A percentile compares a stretch with the other conserved stretches of the same genome.
These are phyloP conservation scores for Teleogryllus oceanicus DNA, from an alignment of 2,888 invertebrate species.

Conservation along the genomic window DNA sequence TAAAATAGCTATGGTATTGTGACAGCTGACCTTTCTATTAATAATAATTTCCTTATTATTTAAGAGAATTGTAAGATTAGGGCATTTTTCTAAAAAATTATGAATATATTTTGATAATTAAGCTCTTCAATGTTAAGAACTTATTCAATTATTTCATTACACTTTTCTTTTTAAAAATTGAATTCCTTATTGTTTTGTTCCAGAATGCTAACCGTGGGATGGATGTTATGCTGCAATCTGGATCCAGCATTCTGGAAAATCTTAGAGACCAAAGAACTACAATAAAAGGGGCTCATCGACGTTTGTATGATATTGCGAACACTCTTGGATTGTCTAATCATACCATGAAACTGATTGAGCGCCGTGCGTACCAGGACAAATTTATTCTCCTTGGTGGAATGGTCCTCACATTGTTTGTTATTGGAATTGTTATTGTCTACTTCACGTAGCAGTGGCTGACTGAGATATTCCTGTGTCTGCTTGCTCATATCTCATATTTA, in stretches of 20 bases:
- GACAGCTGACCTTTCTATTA: too few relatives aligned
- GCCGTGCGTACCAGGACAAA: slow-evolving; percentile 82
- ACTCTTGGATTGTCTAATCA: slow-evolving; percentile 91
- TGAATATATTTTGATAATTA: background rate
- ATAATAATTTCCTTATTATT: too few relatives aligned
- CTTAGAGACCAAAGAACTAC: slow-evolving; percentile 78
- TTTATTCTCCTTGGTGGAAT: slow-evolving; percentile 84
- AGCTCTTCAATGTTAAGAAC: background rate
- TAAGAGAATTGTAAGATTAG: too few relatives aligned
- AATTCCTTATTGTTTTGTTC: slow-evolving; percentile 34
- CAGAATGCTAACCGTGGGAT: slow-evolving; percentile 75
- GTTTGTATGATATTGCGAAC: slow-evolving; percentile 85
- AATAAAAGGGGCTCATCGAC: slow-evolving; percentile 80
- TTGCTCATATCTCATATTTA: background rate
- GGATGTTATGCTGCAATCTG: slow-evolving; percentile 81
- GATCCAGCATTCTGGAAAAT: slow-evolving; percentile 71
- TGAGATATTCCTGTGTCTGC: background rate
- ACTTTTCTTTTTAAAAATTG: background rate
- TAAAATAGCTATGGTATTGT: too few relatives aligned
- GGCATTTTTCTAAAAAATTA: too few relatives aligned
- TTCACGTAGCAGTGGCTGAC: slow-evolving; percentile 29
- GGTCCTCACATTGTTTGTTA: slow-evolving; percentile 73
- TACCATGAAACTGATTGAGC: slow-evolving; percentile 89
- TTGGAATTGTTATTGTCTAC: slow-evolving; percentile 68
- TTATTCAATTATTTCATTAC: background rate